Percentiles rank a stretch among this genome's conserved stretches.
Conservation (phyloP, 2,113 vertebrate species). For the Oreochromis tanganicae region DNA sequence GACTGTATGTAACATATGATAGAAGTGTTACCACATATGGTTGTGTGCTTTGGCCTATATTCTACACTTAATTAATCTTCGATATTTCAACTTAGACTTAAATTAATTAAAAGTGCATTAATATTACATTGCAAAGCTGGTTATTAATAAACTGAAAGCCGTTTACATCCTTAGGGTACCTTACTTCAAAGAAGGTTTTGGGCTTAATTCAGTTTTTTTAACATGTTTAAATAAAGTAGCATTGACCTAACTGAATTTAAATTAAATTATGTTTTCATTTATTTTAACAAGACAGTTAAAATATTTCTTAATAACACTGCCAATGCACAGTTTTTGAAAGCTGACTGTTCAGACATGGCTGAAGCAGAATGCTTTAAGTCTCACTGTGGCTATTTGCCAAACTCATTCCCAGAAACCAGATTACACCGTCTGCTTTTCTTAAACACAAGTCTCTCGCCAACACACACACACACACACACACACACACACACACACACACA, state of each 20-base stretch:
- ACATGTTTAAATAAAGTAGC: neutral
- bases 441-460: neutral
- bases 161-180: neutral
- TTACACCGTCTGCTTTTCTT: constrained; percentile 33
- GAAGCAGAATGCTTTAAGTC: constrained; percentile 24
- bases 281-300: neutral
- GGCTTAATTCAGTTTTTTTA: neutral
- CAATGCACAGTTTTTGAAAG: neutral
- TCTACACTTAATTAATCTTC: neutral
- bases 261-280: neutral
- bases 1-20: neutral
- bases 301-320: neutral
- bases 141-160: neutral
- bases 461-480: neutral
- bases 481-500: neutral
- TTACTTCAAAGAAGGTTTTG: neutral
- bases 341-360: constrained; percentile 7
- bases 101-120: neutral
- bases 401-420: constrained; percentile 51
- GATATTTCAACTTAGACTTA: neutral
- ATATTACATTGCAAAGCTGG: neutral
- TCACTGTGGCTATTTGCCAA: constrained; percentile 35
- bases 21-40: neutral
- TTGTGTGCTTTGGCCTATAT: neutral
- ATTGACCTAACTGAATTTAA: neutral